phyloP scores from a whole-genome alignment of 2,113 vertebrate species.

The Narcine bancroftii region DNA sequence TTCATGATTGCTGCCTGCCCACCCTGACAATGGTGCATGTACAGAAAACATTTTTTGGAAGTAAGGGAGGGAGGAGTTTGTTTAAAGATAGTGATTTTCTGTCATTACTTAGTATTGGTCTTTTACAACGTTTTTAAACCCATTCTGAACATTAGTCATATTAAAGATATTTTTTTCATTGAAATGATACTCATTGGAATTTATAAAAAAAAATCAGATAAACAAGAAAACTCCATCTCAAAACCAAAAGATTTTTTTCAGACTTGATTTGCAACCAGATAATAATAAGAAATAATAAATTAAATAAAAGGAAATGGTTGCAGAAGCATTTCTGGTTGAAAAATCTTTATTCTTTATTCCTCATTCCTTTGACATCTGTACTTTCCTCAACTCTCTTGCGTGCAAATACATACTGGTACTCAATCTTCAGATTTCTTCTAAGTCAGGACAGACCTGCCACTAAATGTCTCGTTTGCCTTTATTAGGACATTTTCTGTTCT shows the following conservation, averaged over 20 bases:
- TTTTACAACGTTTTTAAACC: conserved; percentile 36
- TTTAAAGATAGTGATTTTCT: conserved; percentile 16
- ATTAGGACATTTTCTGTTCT: background rate
- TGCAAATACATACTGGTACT: background rate
- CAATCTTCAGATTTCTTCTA: background rate
- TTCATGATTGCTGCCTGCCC: conserved; percentile 28
- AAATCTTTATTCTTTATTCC: conserved; percentile 20
- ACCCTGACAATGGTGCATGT: conserved; percentile 15
- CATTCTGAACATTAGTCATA: conserved; percentile 36
- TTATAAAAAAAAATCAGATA: conserved; percentile 14
- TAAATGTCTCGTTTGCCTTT: background rate
- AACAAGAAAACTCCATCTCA: conserved; percentile 16
- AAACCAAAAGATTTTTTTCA: conserved; percentile 24
- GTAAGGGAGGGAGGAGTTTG: background rate
- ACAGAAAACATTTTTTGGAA: background rate
- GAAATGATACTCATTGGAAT: conserved; percentile 18
- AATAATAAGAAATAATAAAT: conserved; percentile 20
- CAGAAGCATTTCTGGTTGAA: conserved; percentile 25
- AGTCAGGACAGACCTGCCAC: background rate
- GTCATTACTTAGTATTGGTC: conserved; percentile 31
- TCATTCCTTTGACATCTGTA: background rate
- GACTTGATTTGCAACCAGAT: conserved; percentile 30
- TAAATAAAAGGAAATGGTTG: conserved; percentile 36
- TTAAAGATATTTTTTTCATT: conserved; percentile 37
- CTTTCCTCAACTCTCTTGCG: background rate